A percentile compares a stretch with the other conserved stretches of the same genome.
Evolutionary conservation across 2,113 vertebrate genomes (phyloP).

Genomic region (Ellobius talpinus): DNA sequence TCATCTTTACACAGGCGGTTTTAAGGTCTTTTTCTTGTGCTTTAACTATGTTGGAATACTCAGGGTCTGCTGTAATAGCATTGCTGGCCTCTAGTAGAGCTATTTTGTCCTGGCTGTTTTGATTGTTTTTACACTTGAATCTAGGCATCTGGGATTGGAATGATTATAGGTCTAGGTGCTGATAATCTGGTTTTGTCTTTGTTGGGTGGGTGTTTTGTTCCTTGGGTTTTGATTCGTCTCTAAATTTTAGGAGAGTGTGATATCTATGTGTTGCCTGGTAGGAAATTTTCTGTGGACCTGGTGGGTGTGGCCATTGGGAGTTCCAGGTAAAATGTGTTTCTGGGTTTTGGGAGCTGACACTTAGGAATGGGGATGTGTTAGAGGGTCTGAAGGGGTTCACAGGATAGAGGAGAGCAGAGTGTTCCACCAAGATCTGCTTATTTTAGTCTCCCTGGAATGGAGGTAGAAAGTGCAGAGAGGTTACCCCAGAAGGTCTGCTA

Average conservation of each 20-base stretch:
- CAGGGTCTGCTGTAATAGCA: not conserved
- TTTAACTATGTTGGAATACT: not conserved
- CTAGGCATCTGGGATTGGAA: not conserved
- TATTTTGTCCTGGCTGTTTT: not conserved
- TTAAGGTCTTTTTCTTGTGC: not conserved
- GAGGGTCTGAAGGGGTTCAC: not conserved
- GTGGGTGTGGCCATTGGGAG: not conserved
- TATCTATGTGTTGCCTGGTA: not conserved
- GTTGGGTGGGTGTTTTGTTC: not conserved
- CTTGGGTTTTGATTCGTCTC: not conserved
- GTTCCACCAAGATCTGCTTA: not conserved
- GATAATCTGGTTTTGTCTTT: not conserved
- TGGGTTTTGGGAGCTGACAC: too few relatives aligned
- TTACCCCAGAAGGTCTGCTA: not conserved
- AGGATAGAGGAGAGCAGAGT: not conserved
- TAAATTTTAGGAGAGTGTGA: not conserved
- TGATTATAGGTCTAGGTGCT: not conserved
- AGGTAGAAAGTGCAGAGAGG: too few relatives aligned
- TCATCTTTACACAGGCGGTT: too few relatives aligned
- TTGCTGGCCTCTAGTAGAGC: not conserved
- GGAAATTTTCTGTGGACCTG: not conserved
- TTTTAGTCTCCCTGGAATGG: too few relatives aligned
- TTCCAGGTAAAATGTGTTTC: too few relatives aligned
- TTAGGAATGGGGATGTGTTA: not conserved
- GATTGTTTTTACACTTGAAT: not conserved